A percentile compares a stretch with the other conserved stretches of the same genome.
These are phyloP conservation scores for human DNA, from an alignment of 2,113 vertebrate genomes.

Conservation along the genomic window GRCh38 chr3:31418001-31418500, in stretches of 20 bases:
- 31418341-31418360: accelerated
- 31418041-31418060: background rate
- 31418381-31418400: background rate
- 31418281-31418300: background rate
- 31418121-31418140: background rate
- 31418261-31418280: background rate
- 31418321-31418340: background rate
- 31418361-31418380: background rate
- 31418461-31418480: background rate
- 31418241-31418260: background rate
- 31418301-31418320: background rate
- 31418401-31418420: background rate
- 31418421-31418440: background rate
- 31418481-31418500: background rate
- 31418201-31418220: background rate
- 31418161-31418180: background rate
- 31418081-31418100: background rate
- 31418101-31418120: background rate
- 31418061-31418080: background rate
- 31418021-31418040: background rate
- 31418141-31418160: background rate
- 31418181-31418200: background rate
- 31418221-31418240: background rate
- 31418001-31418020: background rate
- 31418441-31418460: background rate